Evolutionary conservation across 2,113 vertebrate genomes (phyloP), one percentile per base, ranked within the genome.

Genomic region (Charina bottae): DNA sequence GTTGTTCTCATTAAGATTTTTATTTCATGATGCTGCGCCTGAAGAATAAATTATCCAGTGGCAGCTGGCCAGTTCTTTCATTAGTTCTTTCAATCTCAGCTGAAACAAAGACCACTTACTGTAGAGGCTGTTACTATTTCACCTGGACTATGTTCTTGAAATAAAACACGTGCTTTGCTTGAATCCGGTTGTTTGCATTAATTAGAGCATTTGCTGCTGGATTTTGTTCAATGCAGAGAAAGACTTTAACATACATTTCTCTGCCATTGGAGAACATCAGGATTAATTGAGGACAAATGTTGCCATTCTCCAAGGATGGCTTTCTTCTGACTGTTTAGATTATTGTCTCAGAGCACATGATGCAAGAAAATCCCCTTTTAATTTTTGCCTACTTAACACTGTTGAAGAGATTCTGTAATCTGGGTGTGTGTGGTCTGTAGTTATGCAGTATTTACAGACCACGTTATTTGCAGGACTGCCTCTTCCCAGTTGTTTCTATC

Each of bases 181-280:
- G 92, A 91, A 86, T 4, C 89, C 62, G 15, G 90, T 91, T 94
- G 83, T 91, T 95, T 83, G 54, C 78, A 90, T 96, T 94, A 94
- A 95, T 95, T 93, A 93, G 55, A 92, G 49, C 87, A 60, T 88
- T 85, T 92, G 78, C 60, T 49, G 1, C 42, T 93, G 55, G 85
- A 93, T 60, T 88, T 55, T 21, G 93, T 92, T 87, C 89, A 93
- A 90, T 1, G 4, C 60, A 54, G 64, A 85, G 26, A n/a, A 11
- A 3, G 54, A 83, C 46, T 13, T 60, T 42, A 49, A 28, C 60
- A 58, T 1, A 87, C 68, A 28, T 64, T 83, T 90, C 83, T 58
- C 88, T 89, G 93, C 28, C 33, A 19, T 26, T 59, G 37, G 42
- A 58, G 64, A 55, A 56, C 53, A 78, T 91, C 23, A 24, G 21